Evolutionary conservation across 2,113 vertebrate genomes (phyloP).

Genomic region (Pantherophis guttatus): DNA sequence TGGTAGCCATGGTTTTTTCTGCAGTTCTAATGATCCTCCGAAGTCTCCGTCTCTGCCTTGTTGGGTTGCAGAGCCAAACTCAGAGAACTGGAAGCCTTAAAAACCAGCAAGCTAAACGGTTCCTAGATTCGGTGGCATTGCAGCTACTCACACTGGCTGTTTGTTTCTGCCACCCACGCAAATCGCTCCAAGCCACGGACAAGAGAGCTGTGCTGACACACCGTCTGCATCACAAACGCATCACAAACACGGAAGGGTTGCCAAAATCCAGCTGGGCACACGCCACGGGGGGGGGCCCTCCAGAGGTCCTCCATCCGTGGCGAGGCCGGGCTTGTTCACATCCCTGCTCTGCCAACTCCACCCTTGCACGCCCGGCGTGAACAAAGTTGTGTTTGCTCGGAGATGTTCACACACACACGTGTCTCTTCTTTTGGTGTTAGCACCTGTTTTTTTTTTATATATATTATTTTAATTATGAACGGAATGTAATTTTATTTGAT

Average conservation of each 20-base stretch:
- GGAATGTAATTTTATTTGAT: no score
- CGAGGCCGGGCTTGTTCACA: background rate
- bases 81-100: background rate
- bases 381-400: background rate
- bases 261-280: background rate
- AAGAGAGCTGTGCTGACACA: background rate
- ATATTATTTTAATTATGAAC: no score
- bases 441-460: background rate
- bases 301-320: background rate
- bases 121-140: background rate
- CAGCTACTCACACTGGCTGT: background rate
- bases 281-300: background rate
- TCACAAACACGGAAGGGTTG: background rate
- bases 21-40: no score
- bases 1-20: no score
- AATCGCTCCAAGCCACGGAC: background rate
- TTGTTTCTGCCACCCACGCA: background rate
- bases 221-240: background rate
- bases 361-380: background rate
- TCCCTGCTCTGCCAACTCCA: no score
- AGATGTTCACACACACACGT: no score
- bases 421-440: no score
- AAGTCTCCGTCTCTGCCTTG: no score
- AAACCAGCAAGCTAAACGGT: background rate
- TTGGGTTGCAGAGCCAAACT: no score